Conservation (phyloP, 64 coral and sea anemone genomes). For the Orbicella faveolata region DNA sequence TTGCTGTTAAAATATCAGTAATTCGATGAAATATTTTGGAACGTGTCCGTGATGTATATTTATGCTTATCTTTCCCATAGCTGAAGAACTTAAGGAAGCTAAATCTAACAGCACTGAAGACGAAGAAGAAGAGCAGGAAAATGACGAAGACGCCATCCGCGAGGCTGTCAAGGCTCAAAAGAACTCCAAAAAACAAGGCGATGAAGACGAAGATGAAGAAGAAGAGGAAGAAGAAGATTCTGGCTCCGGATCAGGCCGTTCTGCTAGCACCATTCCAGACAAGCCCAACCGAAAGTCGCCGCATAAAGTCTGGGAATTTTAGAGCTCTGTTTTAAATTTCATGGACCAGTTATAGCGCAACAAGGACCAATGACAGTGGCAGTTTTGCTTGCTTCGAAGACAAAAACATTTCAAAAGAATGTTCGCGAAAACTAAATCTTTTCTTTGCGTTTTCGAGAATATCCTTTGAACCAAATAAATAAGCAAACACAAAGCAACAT, state of each 20-base stretch:
- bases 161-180: conserved; percentile 49
- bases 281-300: conserved; percentile 33
- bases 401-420: neutral
- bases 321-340: conserved; percentile 29
- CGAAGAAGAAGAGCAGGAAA: conserved; percentile 14
- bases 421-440: neutral
- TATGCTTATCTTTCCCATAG: neutral
- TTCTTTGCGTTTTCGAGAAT: neutral
- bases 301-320: conserved; percentile 43
- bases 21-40: too few species aligned
- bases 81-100: conserved; percentile 36
- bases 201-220: conserved; percentile 57
- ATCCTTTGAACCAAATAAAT: neutral
- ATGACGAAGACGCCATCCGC: conserved; percentile 49
- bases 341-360: neutral
- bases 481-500: neutral
- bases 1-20: too few species aligned
- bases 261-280: conserved; percentile 35
- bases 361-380: neutral
- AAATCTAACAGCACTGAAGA: conserved; percentile 25
- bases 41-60: neutral
- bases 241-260: conserved; percentile 35
- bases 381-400: neutral
- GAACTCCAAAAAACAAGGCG: conserved; percentile 19
- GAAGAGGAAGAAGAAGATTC: conserved; percentile 57